These are phyloP conservation scores for Geothlypis trichas DNA, from an alignment of 2,113 vertebrate genomes.

Conservation along the genomic window DNA sequence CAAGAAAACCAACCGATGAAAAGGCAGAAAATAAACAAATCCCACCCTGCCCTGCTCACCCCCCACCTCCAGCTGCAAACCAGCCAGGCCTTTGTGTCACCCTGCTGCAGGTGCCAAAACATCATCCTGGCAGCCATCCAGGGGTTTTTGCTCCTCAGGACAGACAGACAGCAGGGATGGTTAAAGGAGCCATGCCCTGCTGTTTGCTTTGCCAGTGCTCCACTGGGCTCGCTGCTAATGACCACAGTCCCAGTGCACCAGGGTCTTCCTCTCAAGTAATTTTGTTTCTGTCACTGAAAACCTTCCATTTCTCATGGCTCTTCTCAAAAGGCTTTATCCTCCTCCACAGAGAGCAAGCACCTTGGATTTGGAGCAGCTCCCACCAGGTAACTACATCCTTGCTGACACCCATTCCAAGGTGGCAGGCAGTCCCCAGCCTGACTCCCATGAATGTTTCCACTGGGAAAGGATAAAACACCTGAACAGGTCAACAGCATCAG, in stretches of 20 bases:
- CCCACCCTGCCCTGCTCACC: background rate
- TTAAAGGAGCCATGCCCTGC: background rate
- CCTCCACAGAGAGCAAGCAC: rapidly evolving
- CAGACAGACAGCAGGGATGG: background rate
- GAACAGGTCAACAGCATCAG: background rate
- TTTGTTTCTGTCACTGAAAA: background rate
- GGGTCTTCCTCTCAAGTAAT: background rate
- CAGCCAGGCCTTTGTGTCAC: background rate
- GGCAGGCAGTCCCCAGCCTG: background rate
- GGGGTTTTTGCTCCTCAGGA: background rate
- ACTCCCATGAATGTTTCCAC: background rate
- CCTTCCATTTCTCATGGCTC: background rate
- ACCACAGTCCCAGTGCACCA: background rate
- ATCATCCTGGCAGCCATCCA: background rate
- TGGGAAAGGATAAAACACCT: background rate
- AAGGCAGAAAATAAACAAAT: constrained; percentile 18
- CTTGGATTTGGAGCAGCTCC: background rate
- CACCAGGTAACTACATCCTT: too few relatives aligned
- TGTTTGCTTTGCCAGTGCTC: background rate
- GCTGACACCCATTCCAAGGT: background rate
- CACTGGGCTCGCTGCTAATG: background rate
- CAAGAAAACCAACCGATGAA: constrained; percentile 33
- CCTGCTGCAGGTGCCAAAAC: background rate
- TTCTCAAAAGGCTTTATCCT: background rate
- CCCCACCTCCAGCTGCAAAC: background rate